A percentile compares a stretch with the other conserved stretches of the same genome.
These are phyloP conservation scores for Columba janthina DNA, from an alignment of 2,113 vertebrate genomes.

Conservation along the genomic window DNA sequence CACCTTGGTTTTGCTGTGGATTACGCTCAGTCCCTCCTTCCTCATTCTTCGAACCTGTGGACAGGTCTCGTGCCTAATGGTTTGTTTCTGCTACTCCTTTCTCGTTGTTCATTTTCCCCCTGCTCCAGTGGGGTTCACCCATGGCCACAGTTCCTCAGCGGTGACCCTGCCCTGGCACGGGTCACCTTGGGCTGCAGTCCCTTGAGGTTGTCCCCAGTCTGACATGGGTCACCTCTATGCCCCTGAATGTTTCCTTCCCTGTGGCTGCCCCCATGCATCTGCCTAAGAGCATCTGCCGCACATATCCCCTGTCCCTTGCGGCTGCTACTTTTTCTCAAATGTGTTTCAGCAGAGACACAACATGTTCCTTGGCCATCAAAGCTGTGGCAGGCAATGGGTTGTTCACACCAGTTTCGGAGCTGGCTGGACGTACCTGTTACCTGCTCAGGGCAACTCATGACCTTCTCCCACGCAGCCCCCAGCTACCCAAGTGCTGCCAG, in stretches of 20 bases:
- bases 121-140: background rate
- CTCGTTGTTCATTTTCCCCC: background rate
- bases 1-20: background rate
- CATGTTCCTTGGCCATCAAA: fast-evolving
- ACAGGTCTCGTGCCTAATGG: background rate
- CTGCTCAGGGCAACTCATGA: background rate
- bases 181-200: background rate
- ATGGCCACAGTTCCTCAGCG: background rate
- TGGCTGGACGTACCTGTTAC: background rate
- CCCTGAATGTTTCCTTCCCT: background rate
- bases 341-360: background rate
- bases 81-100: background rate
- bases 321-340: background rate
- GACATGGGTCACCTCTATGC: background rate
- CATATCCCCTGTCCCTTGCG: background rate
- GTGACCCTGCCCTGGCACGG: background rate
- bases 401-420: background rate
- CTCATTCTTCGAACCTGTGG: fast-evolving
- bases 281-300: background rate
- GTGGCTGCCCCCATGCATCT: background rate
- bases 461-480: background rate
- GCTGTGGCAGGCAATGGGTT: background rate
- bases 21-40: background rate
- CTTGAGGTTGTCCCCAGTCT: background rate
- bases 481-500: background rate